These are phyloP conservation scores for Astyanax mexicanus DNA, from an alignment of 2,797 vertebrate genomes.

Conservation along the genomic window DNA sequence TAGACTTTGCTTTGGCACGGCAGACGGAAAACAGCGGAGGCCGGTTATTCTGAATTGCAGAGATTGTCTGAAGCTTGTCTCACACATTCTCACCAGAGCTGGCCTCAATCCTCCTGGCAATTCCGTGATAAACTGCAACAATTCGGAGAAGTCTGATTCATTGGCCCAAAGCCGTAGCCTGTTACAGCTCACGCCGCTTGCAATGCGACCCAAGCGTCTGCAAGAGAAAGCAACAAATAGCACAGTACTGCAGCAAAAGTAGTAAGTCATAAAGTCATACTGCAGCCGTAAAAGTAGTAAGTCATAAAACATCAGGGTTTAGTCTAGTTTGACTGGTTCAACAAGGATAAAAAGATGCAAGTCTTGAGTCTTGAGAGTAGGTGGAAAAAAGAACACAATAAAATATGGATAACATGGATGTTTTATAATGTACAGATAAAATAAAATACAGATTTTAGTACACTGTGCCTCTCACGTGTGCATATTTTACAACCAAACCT, in stretches of 20 bases:
- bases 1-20: constrained; percentile 19
- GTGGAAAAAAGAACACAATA: too few relatives aligned
- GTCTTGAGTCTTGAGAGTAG: not conserved
- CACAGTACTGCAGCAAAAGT: constrained; percentile 14
- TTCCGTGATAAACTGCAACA: constrained; percentile 80
- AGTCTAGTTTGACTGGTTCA: not conserved
- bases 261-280: not conserved
- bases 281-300: not conserved
- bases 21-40: constrained; percentile 7
- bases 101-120: constrained; percentile 80
- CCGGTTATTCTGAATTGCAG: constrained; percentile 5
- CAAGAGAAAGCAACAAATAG: constrained; percentile 25
- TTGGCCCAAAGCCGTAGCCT: constrained; percentile 80
- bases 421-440: too few relatives aligned
- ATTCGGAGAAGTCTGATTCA: constrained; percentile 77
- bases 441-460: too few relatives aligned
- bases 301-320: not conserved
- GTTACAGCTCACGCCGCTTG: constrained; percentile 84
- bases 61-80: constrained; percentile 10
- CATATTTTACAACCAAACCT: too few relatives aligned
- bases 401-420: too few relatives aligned
- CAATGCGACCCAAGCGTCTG: constrained; percentile 84
- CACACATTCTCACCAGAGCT: constrained; percentile 81
- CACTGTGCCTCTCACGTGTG: too few relatives aligned
- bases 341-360: not conserved